Evolutionary conservation across 2,888 invertebrate genomes (phyloP).

Genomic region (Pollenia labialis): DNA sequence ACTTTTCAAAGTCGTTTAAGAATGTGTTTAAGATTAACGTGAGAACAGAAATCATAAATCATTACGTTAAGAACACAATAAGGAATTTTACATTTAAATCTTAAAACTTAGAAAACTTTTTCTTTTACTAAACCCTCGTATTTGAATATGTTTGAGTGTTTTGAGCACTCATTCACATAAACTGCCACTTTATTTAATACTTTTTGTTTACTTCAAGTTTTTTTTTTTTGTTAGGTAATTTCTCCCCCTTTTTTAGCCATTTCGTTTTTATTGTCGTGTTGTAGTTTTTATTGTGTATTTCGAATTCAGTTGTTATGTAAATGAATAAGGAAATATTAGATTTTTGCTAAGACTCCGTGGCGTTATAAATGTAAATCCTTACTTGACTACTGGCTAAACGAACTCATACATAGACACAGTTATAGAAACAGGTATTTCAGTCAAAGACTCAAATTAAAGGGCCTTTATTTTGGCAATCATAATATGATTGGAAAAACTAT

Average conservation of each 20-base stretch:
- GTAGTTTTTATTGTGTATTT: background rate
- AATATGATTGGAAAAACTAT: no score
- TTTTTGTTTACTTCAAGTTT: slow-evolving; percentile 50
- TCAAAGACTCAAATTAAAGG: no score
- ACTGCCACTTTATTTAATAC: slow-evolving; percentile 62
- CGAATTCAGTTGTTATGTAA: slow-evolving; percentile 59
- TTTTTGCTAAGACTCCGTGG: background rate
- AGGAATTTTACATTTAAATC: no score
- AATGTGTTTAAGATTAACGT: no score
- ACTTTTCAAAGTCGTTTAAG: no score
- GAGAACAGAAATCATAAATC: no score
- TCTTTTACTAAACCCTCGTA: background rate
- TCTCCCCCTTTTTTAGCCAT: slow-evolving; percentile 2
- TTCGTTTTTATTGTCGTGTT: slow-evolving; percentile 14
- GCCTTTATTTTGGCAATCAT: no score
- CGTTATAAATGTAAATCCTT: slow-evolving; percentile 24
- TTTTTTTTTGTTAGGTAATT: slow-evolving; percentile 46
- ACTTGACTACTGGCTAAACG: slow-evolving; percentile 39
- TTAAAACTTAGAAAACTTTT: no score
- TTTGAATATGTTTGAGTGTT: background rate
- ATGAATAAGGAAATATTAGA: slow-evolving; percentile 51
- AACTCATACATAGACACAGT: background rate
- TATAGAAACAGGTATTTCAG: no score
- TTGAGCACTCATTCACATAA: background rate
- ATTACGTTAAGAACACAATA: no score